phyloP scores from a whole-genome alignment of 2,113 vertebrate genomes.

The Notechis scutatus region DNA sequence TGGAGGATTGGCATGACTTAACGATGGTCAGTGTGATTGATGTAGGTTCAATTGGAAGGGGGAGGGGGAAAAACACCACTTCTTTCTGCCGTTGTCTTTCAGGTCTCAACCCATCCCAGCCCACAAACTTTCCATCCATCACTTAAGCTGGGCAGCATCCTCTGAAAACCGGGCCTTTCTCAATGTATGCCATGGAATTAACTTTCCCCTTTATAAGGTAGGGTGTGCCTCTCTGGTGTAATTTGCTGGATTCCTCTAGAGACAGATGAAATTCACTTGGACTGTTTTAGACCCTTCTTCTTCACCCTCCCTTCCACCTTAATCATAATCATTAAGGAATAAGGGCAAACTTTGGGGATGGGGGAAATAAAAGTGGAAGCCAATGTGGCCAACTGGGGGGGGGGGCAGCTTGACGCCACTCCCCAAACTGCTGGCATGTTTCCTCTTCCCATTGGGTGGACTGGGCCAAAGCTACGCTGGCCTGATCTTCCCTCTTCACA shows the following conservation, averaged over 20 bases:
- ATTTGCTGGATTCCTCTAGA: neutral
- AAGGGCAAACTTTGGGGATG: neutral
- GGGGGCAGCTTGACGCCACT: too few relatives aligned
- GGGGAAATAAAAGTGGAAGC: neutral
- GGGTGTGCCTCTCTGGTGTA: neutral
- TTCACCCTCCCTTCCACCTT: neutral
- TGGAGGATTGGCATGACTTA: neutral
- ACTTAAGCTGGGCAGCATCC: slow-evolving; percentile 44
- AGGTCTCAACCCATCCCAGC: slow-evolving; percentile 62
- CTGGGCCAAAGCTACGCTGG: too few relatives aligned
- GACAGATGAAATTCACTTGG: neutral
- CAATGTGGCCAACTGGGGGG: neutral
- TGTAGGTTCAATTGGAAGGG: too few relatives aligned
- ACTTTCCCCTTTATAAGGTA: slow-evolving; percentile 72
- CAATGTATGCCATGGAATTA: slow-evolving; percentile 59
- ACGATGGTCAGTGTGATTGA: too few relatives aligned
- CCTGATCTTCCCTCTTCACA: too few relatives aligned
- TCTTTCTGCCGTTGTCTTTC: neutral
- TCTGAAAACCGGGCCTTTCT: slow-evolving; percentile 42
- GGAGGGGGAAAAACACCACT: neutral
- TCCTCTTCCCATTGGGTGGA: too few relatives aligned
- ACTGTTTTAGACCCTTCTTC: neutral
- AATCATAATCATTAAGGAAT: neutral
- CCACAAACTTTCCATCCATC: slow-evolving; percentile 71
- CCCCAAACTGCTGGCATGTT: too few relatives aligned